Evolutionary conservation across 2,113 vertebrate species (phyloP).

Genomic region (Peucedramus taeniatus): DNA sequence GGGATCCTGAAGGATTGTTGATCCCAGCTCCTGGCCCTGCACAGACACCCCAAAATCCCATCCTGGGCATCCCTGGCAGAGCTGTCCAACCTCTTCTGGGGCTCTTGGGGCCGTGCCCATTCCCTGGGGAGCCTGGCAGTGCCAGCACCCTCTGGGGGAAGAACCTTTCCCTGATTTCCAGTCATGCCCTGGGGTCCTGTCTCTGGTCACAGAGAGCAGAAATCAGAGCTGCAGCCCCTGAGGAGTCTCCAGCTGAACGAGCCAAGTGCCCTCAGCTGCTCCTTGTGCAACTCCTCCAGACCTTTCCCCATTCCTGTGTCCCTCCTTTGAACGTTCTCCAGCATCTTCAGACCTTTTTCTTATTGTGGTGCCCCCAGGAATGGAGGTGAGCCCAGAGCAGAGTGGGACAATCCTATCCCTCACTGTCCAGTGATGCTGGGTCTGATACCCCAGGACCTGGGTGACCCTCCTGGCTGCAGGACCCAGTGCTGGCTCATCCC

Average conservation of each 20-base stretch:
- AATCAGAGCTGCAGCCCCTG: not conserved
- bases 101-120: rapidly evolving
- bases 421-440: rapidly evolving
- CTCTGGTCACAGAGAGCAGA: not conserved
- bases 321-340: not conserved
- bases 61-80: not conserved
- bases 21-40: not conserved
- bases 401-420: not conserved
- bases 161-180: not conserved
- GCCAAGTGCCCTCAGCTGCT: not conserved
- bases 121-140: not conserved
- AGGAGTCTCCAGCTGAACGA: not conserved
- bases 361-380: rapidly evolving
- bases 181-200: not conserved
- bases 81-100: rapidly evolving
- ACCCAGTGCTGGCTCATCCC: rapidly evolving
- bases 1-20: not conserved
- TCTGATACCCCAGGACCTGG: not conserved
- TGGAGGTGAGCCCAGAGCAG: not conserved
- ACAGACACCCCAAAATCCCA: not conserved
- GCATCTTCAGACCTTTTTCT: rapidly evolving
- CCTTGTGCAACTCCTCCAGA: not conserved
- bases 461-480: not conserved
- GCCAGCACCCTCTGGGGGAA: not conserved
- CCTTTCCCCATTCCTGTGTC: not conserved